A percentile compares a stretch with the other conserved stretches of the same genome.
phyloP scores from a whole-genome alignment of 1,140 invertebrate species.

The Coelopa frigida region DNA sequence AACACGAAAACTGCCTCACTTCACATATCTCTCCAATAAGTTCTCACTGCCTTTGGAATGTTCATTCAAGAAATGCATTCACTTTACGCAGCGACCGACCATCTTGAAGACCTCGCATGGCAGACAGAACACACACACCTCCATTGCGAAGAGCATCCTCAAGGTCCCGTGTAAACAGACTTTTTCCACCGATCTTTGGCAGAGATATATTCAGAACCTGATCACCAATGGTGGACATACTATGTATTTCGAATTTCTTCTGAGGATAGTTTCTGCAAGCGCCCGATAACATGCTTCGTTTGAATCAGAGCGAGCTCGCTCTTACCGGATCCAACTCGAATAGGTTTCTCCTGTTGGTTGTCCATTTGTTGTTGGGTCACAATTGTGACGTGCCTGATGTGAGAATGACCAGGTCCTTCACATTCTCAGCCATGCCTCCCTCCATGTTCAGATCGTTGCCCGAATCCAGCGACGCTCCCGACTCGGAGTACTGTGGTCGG shows the following conservation, averaged over 20 bases:
- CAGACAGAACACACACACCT: too few species aligned
- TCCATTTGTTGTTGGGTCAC: slow-evolving; percentile 47
- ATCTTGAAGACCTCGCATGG: too few species aligned
- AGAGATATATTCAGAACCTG: slow-evolving; percentile 81
- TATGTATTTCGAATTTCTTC: slow-evolving; percentile 69
- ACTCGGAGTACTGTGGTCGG: slow-evolving; percentile 48
- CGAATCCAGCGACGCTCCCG: slow-evolving; percentile 69
- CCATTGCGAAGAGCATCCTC: slow-evolving; percentile 75
- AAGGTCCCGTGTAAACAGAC: slow-evolving; percentile 90
- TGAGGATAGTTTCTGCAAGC: slow-evolving; percentile 60
- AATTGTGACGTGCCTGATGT: too few species aligned
- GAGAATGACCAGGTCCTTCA: too few species aligned
- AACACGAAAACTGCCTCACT: too few species aligned
- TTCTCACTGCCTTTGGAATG: too few species aligned
- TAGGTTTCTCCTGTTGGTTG: slow-evolving; percentile 35
- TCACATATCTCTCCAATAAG: too few species aligned
- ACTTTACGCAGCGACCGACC: too few species aligned
- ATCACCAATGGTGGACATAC: slow-evolving; percentile 88
- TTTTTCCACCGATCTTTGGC: slow-evolving; percentile 94
- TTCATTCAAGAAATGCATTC: too few species aligned
- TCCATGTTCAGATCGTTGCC: slow-evolving; percentile 93
- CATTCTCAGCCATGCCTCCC: slow-evolving; percentile 89
- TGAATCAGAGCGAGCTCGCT: slow-evolving; percentile 72
- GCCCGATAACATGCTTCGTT: slow-evolving; percentile 65
- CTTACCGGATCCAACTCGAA: slow-evolving; percentile 59